Percentiles rank a stretch among this genome's conserved stretches.
Evolutionary conservation across 2,888 invertebrate species (phyloP).

Genomic region (Eucera pruinosa): DNA sequence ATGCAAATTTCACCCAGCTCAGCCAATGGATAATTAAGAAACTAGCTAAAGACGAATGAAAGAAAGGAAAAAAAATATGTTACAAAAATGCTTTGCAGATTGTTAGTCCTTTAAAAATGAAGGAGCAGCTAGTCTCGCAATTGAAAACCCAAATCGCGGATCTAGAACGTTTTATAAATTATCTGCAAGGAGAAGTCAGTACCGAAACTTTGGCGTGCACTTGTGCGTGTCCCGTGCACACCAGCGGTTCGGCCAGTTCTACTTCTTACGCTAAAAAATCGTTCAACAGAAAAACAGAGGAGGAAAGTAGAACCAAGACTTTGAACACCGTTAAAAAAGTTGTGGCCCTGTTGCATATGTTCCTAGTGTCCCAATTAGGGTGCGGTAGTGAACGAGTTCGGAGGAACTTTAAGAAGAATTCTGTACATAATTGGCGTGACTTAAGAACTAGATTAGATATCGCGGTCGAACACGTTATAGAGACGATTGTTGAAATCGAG

Average conservation of each 20-base stretch:
- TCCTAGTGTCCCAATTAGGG: constrained; percentile 96
- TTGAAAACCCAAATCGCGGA: constrained; percentile 98
- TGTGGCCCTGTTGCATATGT: constrained; percentile 95
- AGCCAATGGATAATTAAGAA: background rate
- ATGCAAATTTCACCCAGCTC: too few relatives aligned
- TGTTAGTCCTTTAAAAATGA: constrained; percentile 96
- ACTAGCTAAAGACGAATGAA: background rate
- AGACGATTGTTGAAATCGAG: constrained; percentile 77
- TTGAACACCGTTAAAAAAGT: constrained; percentile 94
- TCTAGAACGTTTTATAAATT: constrained; percentile 97
- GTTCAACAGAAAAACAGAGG: constrained; percentile 80
- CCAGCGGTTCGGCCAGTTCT: constrained; percentile 71
- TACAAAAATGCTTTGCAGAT: constrained; percentile 85
- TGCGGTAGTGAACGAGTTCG: constrained; percentile 90
- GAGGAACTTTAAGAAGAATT: constrained; percentile 93
- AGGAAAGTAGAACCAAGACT: constrained; percentile 86
- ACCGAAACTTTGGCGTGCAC: constrained; percentile 85
- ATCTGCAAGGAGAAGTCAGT: constrained; percentile 92
- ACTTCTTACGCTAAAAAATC: constrained; percentile 78
- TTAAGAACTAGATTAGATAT: constrained; percentile 96
- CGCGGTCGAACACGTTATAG: constrained; percentile 90
- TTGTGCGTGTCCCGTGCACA: constrained; percentile 84
- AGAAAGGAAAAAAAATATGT: background rate
- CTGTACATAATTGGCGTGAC: constrained; percentile 98
- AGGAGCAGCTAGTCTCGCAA: constrained; percentile 97